A percentile compares a stretch with the other conserved stretches of the same genome.
phyloP scores from a whole-genome alignment of 2,888 invertebrate genomes.

The Aelia acuminata region DNA sequence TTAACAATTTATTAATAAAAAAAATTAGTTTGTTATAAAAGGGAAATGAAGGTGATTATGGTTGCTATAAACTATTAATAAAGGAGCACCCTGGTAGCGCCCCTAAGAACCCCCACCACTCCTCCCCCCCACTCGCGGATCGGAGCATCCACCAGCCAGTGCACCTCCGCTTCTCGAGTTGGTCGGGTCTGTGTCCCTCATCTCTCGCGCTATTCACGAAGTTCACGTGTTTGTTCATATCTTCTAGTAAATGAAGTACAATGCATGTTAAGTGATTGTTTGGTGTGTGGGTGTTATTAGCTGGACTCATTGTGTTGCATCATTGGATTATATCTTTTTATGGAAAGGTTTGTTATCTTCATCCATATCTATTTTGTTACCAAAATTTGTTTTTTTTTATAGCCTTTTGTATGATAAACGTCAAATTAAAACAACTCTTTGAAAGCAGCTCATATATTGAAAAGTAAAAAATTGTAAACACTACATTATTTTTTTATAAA shows the following conservation, averaged over 20 bases:
- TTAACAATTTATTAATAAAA: background rate
- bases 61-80: background rate
- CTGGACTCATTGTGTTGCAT: background rate
- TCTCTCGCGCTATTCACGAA: background rate
- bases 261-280: slow-evolving; percentile 45
- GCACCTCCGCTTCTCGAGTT: background rate
- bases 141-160: slow-evolving; percentile 22
- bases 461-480: no score
- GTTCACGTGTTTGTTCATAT: slow-evolving; percentile 8
- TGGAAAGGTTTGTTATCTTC: slow-evolving; percentile 9
- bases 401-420: no score
- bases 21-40: background rate
- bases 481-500: no score
- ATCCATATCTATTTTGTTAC: no score
- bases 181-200: background rate
- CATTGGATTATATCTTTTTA: slow-evolving; percentile 24
- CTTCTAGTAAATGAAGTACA: background rate
- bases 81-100: background rate
- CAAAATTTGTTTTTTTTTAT: no score
- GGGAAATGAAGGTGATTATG: background rate
- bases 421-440: no score
- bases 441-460: no score
- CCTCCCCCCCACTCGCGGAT: background rate
- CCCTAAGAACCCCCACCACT: background rate
- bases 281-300: slow-evolving; percentile 43